Evolutionary conservation across 2,113 vertebrate genomes (phyloP), one percentile per base, ranked within the genome.

Genomic region (Acrocephalus kingi): DNA sequence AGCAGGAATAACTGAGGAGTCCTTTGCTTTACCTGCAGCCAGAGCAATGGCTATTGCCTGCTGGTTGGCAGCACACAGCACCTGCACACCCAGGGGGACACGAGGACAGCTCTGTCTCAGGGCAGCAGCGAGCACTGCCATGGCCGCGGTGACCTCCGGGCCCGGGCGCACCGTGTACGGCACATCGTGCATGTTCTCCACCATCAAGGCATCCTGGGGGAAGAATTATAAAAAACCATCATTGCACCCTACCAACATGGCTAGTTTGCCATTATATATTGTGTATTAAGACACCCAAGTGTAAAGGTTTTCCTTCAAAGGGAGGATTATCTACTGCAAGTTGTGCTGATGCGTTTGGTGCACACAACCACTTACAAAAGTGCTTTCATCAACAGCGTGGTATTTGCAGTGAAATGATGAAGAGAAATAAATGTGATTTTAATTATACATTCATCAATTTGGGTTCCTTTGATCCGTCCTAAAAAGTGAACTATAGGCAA

Each of bases 111-210:
- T 72, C 17, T 66, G 80, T 43, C 98, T 98, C 37, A 99, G 96
- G 0, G 98, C 97, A 7, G 96, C 48, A 39, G 97, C 97, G 7
- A 99, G 83, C 4, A 97, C 96, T 0, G 98, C 96, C 98, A 99
- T 98, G 16, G 97, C 97, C 5, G 98, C 97, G 1, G 95, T 98
- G n/a, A 99, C 98, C 90, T 99, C 99, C 1, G 98, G 98, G 27
- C 98, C 99, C 24, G 97, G 94, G 9, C 88, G 35, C 77, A 98
- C 81, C 1, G 91, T 97, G 94, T 99, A 99, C 0, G 98, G 99
- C 79, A 98, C 89, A 28, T 99, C 98, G 17, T 99, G 98, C 99
- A 99, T 99, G 96, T 99, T 99, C 94, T 99, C 99, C 52, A 99
- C 93, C 15, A 99, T 97, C 85, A 99, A 16, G 16, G 97, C 99